Conservation (phyloP, 2,113 vertebrate genomes). For the Telmatochromis brachygnathus region DNA sequence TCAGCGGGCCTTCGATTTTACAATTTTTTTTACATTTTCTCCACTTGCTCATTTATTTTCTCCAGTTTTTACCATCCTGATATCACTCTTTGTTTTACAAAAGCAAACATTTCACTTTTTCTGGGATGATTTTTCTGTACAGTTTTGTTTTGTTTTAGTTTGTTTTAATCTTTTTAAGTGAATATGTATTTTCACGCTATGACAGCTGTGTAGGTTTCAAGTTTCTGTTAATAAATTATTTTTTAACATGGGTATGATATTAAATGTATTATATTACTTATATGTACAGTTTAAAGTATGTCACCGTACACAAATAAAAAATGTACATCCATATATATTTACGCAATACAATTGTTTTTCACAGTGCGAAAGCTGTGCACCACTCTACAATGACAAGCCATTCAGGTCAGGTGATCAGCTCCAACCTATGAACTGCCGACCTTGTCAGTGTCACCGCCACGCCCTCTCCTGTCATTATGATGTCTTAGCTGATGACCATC, state of each 20-base stretch:
- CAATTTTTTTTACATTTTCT: neutral
- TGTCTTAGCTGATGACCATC: slow-evolving; percentile 71
- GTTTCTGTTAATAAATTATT: neutral
- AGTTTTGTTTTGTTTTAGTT: neutral
- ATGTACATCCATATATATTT: neutral
- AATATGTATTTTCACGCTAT: neutral
- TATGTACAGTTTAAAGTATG: neutral
- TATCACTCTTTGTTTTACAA: slow-evolving; percentile 24
- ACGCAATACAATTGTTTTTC: neutral
- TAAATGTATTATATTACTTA: neutral
- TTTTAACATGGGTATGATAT: neutral
- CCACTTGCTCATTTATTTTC: neutral
- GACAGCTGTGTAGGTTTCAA: neutral
- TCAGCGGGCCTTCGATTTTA: slow-evolving; percentile 1
- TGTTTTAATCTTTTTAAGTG: neutral
- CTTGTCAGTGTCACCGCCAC: slow-evolving; percentile 81
- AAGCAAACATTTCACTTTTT: neutral
- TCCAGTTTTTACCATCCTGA: neutral
- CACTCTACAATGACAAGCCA: slow-evolving; percentile 86
- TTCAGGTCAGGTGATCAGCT: slow-evolving; percentile 80
- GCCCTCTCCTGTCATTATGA: slow-evolving; percentile 83
- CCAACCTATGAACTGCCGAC: slow-evolving; percentile 79
- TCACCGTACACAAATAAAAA: neutral
- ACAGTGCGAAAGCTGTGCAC: slow-evolving; percentile 81
- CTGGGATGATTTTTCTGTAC: neutral